Base-by-base conservation (phyloP, 2,797 vertebrate genomes). In the Glossophaga mutica region DNA sequence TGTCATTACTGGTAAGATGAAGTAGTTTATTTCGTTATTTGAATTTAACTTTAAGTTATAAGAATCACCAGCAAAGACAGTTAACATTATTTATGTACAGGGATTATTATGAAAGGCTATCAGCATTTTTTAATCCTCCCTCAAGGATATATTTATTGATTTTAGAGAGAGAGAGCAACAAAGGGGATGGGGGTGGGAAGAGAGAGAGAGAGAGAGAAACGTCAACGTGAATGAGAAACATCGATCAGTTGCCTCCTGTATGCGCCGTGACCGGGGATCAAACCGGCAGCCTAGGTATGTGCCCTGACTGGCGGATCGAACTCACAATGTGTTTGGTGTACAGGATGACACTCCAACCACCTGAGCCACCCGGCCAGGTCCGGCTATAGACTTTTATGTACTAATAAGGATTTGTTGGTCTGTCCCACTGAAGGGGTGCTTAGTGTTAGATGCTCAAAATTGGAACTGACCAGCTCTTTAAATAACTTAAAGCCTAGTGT, bases 401-500 rank as follows among this genome's bases (percentile, higher is more conserved):
- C 37, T 81, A 67, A 55, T 39, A 73, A 81, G 70, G 77, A 24
- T 87, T 12, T 74, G 2, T 71, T 84, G 52, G 42, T 32, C 19
- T 85, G 39, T 87, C 29, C 24, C 57, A 73, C 11, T 74, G 82
- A 79, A 73, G 62, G 84, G 29, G 86, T 94, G 24, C 39, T 44
- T 74, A 48, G 24, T 68, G 7, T 89, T n/a, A 65, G 15, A 42
- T 50, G 68, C 55, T 42, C 48, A 84, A 21, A 74, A 18, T 4
- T 91, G 42, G 52, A 94, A 83, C 48, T 65, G 52, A 22, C 42
- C 26, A 29, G 5, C 74, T 96, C 34, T 91, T 81, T 87, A 89
- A 94, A 90, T 88, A 95, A 95, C 79, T 94, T 90, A 73, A 84
- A 96, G 88, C 12, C n/a, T 81, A 50, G 14, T 79, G 73, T 93